These are phyloP conservation scores for Pyxicephalus adspersus DNA, from an alignment of 2,113 vertebrate genomes.

Conservation along the genomic window DNA sequence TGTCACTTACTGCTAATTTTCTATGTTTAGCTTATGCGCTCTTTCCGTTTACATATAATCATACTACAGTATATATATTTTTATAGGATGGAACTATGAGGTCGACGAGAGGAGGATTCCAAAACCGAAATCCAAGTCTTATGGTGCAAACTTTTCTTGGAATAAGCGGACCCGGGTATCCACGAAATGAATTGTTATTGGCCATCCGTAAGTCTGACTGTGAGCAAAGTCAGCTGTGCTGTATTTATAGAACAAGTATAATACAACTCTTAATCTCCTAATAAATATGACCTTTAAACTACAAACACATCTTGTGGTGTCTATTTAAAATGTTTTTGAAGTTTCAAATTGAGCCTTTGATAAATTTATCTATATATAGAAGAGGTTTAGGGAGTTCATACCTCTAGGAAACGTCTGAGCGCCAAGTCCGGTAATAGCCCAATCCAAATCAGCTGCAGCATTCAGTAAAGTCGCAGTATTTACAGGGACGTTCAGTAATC, in stretches of 20 bases:
- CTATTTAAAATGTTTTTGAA: slow-evolving; percentile 78
- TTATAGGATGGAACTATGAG: slow-evolving; percentile 93
- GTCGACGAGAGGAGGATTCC: slow-evolving; percentile 85
- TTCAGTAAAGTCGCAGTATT: slow-evolving; percentile 64
- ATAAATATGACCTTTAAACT: slow-evolving; percentile 81
- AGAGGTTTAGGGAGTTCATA: slow-evolving; percentile 68
- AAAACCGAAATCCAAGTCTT: slow-evolving; percentile 94
- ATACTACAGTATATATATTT: slow-evolving; percentile 40
- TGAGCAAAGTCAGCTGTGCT: slow-evolving; percentile 82
- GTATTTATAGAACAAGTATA: slow-evolving; percentile 74
- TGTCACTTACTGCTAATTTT: neutral
- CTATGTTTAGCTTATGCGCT: slow-evolving; percentile 31
- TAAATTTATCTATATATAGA: slow-evolving; percentile 70
- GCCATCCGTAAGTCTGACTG: slow-evolving; percentile 67
- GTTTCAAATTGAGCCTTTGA: slow-evolving; percentile 70
- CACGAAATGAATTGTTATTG: slow-evolving; percentile 84
- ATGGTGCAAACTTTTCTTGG: slow-evolving; percentile 97
- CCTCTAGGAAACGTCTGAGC: slow-evolving; percentile 65
- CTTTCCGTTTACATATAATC: slow-evolving; percentile 22
- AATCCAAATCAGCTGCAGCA: slow-evolving; percentile 65
- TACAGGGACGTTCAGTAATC: slow-evolving; percentile 59
- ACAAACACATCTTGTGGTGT: slow-evolving; percentile 69
- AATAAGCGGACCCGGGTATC: slow-evolving; percentile 95
- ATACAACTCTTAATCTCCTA: slow-evolving; percentile 76
- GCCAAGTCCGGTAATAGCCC: slow-evolving; percentile 64